Evolutionary conservation across 2,113 vertebrate genomes (phyloP).

Genomic region (Cyprinodon tularosa): DNA sequence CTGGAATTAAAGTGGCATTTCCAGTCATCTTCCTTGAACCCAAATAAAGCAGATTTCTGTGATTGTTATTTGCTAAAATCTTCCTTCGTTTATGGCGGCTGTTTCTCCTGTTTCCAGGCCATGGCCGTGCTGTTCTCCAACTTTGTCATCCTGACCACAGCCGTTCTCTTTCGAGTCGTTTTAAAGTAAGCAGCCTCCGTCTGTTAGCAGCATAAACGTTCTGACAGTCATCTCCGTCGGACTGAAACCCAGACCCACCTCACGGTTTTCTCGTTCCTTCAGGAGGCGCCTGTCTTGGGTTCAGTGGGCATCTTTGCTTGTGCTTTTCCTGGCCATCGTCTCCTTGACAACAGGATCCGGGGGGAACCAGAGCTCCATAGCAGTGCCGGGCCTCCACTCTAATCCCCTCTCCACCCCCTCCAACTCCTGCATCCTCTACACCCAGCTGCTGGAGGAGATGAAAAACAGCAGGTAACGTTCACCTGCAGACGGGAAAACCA

Average conservation of each 20-base stretch:
- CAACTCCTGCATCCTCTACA: slow-evolving; percentile 87
- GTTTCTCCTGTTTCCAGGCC: slow-evolving; percentile 80
- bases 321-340: slow-evolving; percentile 93
- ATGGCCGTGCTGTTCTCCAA: slow-evolving; percentile 98
- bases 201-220: too few species aligned
- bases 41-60: too few species aligned
- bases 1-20: too few species aligned
- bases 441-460: slow-evolving; percentile 71
- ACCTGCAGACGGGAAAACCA: background rate
- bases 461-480: slow-evolving; percentile 68
- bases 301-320: slow-evolving; percentile 92
- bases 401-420: slow-evolving; percentile 82
- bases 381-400: slow-evolving; percentile 83
- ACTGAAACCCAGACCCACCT: background rate
- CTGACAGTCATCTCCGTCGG: background rate
- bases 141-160: slow-evolving; percentile 98
- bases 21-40: too few species aligned
- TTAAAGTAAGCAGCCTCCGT: slow-evolving; percentile 88
- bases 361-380: slow-evolving; percentile 75
- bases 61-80: background rate
- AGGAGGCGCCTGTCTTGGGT: slow-evolving; percentile 92
- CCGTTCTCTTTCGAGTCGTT: slow-evolving; percentile 93
- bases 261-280: background rate
- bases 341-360: slow-evolving; percentile 86
- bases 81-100: background rate